These are phyloP conservation scores for Stenichneumon culpator DNA, from an alignment of 2,888 invertebrate species.

Conservation along the genomic window DNA sequence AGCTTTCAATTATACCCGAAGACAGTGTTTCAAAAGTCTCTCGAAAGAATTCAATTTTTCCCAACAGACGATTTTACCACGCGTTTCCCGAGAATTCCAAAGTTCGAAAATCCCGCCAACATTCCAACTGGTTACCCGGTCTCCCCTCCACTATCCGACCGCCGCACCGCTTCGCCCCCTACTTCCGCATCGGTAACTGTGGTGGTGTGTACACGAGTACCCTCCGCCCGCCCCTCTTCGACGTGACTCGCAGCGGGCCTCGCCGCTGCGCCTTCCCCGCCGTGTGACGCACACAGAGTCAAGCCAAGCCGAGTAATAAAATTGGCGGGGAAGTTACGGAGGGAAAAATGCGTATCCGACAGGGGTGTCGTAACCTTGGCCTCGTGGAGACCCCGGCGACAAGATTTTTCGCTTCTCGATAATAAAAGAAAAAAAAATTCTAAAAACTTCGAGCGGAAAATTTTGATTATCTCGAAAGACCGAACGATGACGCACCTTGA, in stretches of 20 bases:
- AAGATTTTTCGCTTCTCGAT: slow-evolving; percentile 40
- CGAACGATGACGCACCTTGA: slow-evolving; percentile 83
- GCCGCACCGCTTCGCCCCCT: slow-evolving; percentile 45
- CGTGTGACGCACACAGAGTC: slow-evolving; percentile 48
- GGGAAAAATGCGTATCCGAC: slow-evolving; percentile 66
- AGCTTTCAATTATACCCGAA: neutral
- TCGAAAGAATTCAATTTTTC: neutral
- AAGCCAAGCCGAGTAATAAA: slow-evolving; percentile 51
- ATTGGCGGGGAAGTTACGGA: slow-evolving; percentile 72
- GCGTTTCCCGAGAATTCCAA: neutral
- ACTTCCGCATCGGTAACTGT: slow-evolving; percentile 50
- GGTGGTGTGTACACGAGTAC: slow-evolving; percentile 26
- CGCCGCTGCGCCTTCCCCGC: slow-evolving; percentile 65
- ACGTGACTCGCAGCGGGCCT: slow-evolving; percentile 66
- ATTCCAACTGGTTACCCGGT: slow-evolving; percentile 69
- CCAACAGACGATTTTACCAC: neutral
- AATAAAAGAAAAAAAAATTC: neutral
- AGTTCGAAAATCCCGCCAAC: slow-evolving; percentile 76
- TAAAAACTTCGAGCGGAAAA: slow-evolving; percentile 27
- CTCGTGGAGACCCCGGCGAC: slow-evolving; percentile 35
- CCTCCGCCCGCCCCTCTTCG: slow-evolving; percentile 56
- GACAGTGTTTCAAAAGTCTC: neutral
- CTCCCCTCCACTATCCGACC: slow-evolving; percentile 63
- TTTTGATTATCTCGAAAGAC: slow-evolving; percentile 4
- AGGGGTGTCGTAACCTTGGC: slow-evolving; percentile 65